phyloP scores from a whole-genome alignment of 92 coral and sea anemone genomes.

The Zoanthus gigantus region DNA sequence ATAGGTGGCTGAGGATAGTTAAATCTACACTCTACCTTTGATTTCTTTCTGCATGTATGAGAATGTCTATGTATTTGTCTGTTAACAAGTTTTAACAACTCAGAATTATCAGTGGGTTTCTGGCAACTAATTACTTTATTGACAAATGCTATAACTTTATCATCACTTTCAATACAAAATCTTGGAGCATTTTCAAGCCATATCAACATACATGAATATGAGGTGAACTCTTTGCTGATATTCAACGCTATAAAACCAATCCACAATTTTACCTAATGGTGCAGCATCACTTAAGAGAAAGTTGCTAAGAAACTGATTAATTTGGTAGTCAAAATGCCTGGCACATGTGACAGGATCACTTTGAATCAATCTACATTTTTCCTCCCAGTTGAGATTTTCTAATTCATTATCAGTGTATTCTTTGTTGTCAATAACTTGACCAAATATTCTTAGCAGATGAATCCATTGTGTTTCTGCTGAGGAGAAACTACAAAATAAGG shows the following conservation, averaged over 20 bases:
- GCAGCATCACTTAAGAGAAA: conserved; percentile 26
- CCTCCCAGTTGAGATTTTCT: conserved; percentile 26
- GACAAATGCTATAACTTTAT: background rate
- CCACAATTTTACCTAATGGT: conserved; percentile 21
- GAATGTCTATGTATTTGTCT: background rate
- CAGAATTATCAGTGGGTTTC: background rate
- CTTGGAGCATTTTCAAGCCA: background rate
- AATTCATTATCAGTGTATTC: background rate
- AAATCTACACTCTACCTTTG: background rate
- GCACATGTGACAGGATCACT: no score
- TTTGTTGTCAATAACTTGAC: background rate
- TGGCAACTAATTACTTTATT: background rate
- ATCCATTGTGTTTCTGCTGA: conserved; percentile 8
- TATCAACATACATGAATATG: background rate
- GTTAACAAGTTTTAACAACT: background rate
- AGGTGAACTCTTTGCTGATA: conserved; percentile 1
- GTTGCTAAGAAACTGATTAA: conserved; percentile 24
- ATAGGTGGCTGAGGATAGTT: background rate
- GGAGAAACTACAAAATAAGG: conserved; percentile 2
- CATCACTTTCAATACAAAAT: background rate
- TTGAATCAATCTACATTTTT: conserved; percentile 12
- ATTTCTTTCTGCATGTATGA: background rate
- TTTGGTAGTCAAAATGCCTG: no score
- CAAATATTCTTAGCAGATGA: background rate
- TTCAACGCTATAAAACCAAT: conserved; percentile 4